Base-by-base conservation (phyloP, 2,888 invertebrate genomes). In the Eupithecia exiguata region DNA sequence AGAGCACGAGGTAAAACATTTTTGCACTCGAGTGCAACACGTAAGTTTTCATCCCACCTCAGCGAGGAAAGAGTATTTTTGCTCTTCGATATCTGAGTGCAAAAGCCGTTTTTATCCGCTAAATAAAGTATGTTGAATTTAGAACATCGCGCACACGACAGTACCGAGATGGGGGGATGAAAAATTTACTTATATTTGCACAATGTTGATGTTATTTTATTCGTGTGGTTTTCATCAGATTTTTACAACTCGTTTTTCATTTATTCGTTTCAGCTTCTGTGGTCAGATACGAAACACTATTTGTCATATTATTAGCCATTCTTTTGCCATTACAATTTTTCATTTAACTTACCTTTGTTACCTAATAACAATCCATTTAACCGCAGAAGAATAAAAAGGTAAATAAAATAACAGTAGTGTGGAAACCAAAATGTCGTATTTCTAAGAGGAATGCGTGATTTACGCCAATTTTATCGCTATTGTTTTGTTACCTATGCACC, bases 401-500 rank as follows among this genome's bases (percentile, higher is more conserved):
- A 25, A 5, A 5, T 58, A 25, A 21, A 58, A 58, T 25, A 58
- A 58, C 21, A 25, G 25, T 25, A 58, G 5, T 10, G 21, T 46
- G 18, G 18, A 46, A 53, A 53, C 21, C 53, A 21, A 21, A 53
- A 10, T 58, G 58, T 25, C 58, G 58, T 14, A 25, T 12, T 53
- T 53, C 49, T 25, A 14, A 58, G 25, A 58, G 58, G 58, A 58
- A 58, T 58, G 58, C 58, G 58, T 5, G 21, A 58, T 58, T 58
- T 58, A 58, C 58, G 58, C 58, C 58, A 58, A 58, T 58, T 58
- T 25, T 58, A 58, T 58, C 25, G 58, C 58, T 25, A 12, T 58
- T 58, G 58, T 12, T 58, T 58, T 53, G 53, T 21, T 53, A 53
- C 53, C 49, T 18, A 40, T 30, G 30, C 30, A 30, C 30, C 30